Conservation (phyloP, 2,113 vertebrate genomes). For the Cephalophus harveyi region DNA sequence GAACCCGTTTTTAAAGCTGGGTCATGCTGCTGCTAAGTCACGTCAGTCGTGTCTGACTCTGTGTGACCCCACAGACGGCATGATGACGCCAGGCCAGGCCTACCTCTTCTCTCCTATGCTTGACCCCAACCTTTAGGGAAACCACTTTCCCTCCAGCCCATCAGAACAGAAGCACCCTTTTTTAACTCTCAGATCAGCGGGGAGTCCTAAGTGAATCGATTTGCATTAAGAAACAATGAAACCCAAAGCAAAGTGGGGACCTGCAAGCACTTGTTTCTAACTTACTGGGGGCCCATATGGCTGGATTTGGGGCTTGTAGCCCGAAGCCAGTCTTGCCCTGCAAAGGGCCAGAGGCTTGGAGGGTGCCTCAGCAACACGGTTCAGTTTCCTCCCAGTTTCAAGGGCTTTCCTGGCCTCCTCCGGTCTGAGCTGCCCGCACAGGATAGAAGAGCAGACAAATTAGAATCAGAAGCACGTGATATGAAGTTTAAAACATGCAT, state of each 20-base stretch:
- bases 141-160: background rate
- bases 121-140: background rate
- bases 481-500: background rate
- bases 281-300: background rate
- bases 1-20: background rate
- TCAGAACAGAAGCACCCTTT: background rate
- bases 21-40: background rate
- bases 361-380: background rate
- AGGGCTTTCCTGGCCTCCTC: background rate
- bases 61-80: too few relatives aligned
- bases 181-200: background rate
- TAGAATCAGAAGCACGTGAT: background rate
- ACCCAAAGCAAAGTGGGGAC: background rate
- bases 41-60: too few relatives aligned
- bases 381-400: background rate
- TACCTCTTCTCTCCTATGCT: background rate
- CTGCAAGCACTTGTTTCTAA: background rate
- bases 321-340: accelerated
- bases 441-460: background rate
- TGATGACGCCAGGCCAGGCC: background rate
- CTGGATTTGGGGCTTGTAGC: background rate
- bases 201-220: background rate
- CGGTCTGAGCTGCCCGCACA: background rate
- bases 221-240: background rate
- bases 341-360: too few relatives aligned